Percentiles rank a stretch among this genome's conserved stretches.
Evolutionary conservation across 2,888 invertebrate genomes (phyloP).

Genomic region (Ochropacha duplaris): DNA sequence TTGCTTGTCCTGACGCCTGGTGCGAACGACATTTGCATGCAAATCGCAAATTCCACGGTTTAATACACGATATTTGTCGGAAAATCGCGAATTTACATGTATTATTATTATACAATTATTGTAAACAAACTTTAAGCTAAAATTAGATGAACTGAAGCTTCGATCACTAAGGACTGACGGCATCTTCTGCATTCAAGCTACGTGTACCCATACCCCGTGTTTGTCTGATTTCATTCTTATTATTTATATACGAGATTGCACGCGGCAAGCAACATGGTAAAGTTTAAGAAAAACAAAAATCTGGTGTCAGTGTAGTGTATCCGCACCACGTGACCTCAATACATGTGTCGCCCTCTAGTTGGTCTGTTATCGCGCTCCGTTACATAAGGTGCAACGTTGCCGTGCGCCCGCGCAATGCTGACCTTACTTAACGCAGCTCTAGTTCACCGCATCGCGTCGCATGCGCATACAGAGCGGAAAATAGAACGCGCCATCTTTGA

Average conservation of each 20-base stretch:
- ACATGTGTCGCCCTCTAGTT: constrained; percentile 35
- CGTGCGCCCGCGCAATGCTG: constrained; percentile 51
- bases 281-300: background rate
- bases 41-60: constrained; percentile 19
- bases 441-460: constrained; percentile 43
- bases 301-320: background rate
- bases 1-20: constrained; percentile 4
- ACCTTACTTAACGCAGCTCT: constrained; percentile 65
- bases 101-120: background rate
- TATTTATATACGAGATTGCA: background rate
- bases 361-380: constrained; percentile 28
- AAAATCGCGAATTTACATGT: constrained; percentile 21
- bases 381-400: constrained; percentile 45
- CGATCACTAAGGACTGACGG: no score
- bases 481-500: constrained; percentile 5
- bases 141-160: background rate
- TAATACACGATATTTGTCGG: constrained; percentile 16
- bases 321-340: constrained; percentile 20
- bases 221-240: no score
- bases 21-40: constrained; percentile 33
- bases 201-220: no score
- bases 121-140: constrained; percentile 1
- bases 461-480: constrained; percentile 16
- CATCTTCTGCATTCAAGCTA: background rate
- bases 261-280: background rate